A percentile compares a stretch with the other conserved stretches of the same genome.
Evolutionary conservation across 2,113 vertebrate genomes (phyloP).

Genomic region (Sturnus vulgaris): DNA sequence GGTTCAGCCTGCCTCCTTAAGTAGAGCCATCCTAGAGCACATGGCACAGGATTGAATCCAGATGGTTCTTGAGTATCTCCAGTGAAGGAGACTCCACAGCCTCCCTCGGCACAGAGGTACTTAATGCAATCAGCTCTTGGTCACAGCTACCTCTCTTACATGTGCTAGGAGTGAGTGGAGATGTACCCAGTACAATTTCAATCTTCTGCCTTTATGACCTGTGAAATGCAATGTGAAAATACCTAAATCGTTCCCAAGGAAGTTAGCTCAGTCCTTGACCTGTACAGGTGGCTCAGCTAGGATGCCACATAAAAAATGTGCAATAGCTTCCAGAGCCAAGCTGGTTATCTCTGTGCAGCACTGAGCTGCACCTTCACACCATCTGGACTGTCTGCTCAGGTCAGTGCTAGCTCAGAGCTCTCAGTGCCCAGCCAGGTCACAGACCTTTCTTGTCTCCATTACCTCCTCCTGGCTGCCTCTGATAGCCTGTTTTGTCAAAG

Average conservation of each 20-base stretch:
- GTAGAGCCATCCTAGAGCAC: background rate
- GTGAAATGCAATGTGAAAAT: background rate
- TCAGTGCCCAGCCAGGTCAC: background rate
- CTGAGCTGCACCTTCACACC: background rate
- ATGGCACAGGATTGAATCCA: fast-evolving
- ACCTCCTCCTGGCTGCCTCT: background rate
- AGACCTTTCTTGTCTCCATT: background rate
- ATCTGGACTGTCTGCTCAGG: background rate
- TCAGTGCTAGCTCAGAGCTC: background rate
- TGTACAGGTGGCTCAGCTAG: background rate
- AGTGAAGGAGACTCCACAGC: background rate
- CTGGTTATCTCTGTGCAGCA: background rate
- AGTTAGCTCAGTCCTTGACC: background rate
- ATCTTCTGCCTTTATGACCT: background rate
- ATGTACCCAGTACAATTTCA: background rate
- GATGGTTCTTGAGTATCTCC: background rate
- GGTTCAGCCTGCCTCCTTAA: background rate
- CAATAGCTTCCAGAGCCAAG: background rate
- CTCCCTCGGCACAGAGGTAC: fast-evolving
- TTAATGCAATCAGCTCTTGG: background rate
- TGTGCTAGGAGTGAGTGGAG: background rate
- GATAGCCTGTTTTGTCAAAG: background rate
- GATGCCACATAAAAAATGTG: background rate
- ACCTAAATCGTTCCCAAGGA: background rate
- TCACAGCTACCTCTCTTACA: background rate